Evolutionary conservation across 2,113 vertebrate genomes (phyloP), one percentile per base, ranked within the genome.

Genomic region (Ictidomys tridecemlineatus): DNA sequence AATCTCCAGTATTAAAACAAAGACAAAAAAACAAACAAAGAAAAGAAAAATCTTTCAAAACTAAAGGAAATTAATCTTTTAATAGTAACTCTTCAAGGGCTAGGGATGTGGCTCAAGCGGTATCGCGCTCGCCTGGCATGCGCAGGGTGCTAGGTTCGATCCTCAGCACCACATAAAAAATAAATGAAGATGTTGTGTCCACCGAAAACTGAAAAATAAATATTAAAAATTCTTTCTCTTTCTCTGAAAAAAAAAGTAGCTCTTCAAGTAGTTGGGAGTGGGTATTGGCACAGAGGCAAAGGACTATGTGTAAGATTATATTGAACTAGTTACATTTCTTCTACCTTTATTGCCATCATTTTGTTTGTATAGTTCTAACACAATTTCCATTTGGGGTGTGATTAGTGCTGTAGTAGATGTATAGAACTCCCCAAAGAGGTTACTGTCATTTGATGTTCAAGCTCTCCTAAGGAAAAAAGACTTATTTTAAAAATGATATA

Each of bases 1-100:
- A 69, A n/a, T 69, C 67, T 28, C 65, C 32, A 69, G 12, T 34
- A 69, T 6, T 16, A n/a, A 2, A n/a, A 32, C 65, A 34, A 69
- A 58, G 18, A 22, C 56, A 58, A 58, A 58, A 58, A 22, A 78
- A 78, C 32, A 69, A 17, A 32, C 3, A 34, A 34, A 34, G 13
- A 18, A 70, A 76, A 79, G 34, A 70, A 69, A 80, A 69, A 14
- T 37, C 1, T 79, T 96, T 96, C 34, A 28, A 84, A 92, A 51
- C 89, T 48, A 26, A 74, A 70, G 7, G 12, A 48, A 92, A 83
- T 53, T 37, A 73, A 72, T 89, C 26, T 94, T 61, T 94, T n/a
- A 42, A 67, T 42, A 63, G 61, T 3, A 34, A 51, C 34, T 42
- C 32, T 89, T 72, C 4, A 9, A n/a, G 74, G 42, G 42, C 42